Evolutionary conservation across 2,113 vertebrate species (phyloP), one percentile per base, ranked within the genome.

Genomic region (Indri indri): DNA sequence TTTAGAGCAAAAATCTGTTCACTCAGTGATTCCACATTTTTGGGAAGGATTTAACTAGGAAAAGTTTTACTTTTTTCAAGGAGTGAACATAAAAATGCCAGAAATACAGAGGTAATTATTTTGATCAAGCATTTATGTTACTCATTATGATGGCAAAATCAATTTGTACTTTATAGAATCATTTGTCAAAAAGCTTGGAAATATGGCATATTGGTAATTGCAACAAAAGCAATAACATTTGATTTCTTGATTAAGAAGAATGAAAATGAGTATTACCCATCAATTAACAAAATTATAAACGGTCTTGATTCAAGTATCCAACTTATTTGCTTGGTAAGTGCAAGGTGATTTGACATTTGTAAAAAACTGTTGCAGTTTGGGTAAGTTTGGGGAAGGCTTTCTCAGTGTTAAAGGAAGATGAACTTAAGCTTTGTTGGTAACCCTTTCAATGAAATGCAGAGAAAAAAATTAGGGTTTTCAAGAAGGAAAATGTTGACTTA

Each of bases 101-200:
- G 80, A 88, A 94, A 84, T 70, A 61, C 7, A 90, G 66, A 95
- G 23, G 65, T 86, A 89, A 94, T 97, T 96, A 97, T 91, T 96
- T 95, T 95, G 91, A 97, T 90, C 63, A 95, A 91, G 83, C n/a
- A 23, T 91, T 95, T 89, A n/a, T 42, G 87, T 71, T 90, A 76
- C n/a, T 87, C 54, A 50, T 92, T 71, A 84, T 86, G 83, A 96
- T 79, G 85, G 76, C 54, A 96, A 95, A 96, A 54, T 94, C 95
- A 93, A 76, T 94, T 94, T 66, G 12, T 93, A 68, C 8, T 63
- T 92, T 52, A 96, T 40, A 76, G 66, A 92, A 90, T 97, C 65
- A 96, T 97, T 97, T 97, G 81, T 98, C 90, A 96, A 92, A 96
- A 92, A 94, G 37, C 85, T 77, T 94, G 74, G 66, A 85, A 95